Base-by-base conservation (phyloP, 2,113 vertebrate genomes). In the Cebidichthys violaceus region DNA sequence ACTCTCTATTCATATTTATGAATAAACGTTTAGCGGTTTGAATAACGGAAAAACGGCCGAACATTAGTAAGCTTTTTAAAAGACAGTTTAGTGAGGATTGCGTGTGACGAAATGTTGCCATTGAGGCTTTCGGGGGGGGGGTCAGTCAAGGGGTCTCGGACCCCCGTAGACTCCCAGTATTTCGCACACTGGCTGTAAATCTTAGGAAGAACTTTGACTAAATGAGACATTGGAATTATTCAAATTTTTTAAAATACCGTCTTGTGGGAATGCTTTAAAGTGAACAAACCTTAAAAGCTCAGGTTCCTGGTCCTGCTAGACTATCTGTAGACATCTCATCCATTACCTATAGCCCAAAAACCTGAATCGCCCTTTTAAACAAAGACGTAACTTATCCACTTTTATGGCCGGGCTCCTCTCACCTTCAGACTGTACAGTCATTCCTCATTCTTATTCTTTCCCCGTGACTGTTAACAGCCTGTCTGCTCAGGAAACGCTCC, bases 361-460 rank as follows among this genome's bases (percentile, higher is more conserved):
- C 9, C 9, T 0, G 3, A 60, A 35, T 5, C 59, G 15, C 37
- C 60, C 66, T 75, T 50, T 67, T 55, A 22, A 60, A 70, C 50
- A 60, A 75, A 66, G 60, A 69, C 68, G 20, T 61, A 14, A 15
- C 13, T 39, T 60, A 8, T 75, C 71, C 27, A 43, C 67, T 68
- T 37, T 22, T 52, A n/a, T n/a, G 60, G 62, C 55, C 69, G 55
- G 65, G 57, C 75, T n/a, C 15, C 35, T 47, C 39, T 73, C 66
- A 65, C 65, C 70, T 55, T 67, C 45, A 78, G 29, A 27, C 35
- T 60, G 1, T 7, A 1, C 18, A 31, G 22, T 83, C 62, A 33
- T 29, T 55, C 62, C 70, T 89, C 70, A 71, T 82, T 91, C 68
- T 47, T 60, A 79, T 79, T 85, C 74, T 33, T 15, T n/a, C 45